Evolutionary conservation across 1,140 invertebrate genomes (phyloP).

Genomic region (Heliconius hewitsoni): DNA sequence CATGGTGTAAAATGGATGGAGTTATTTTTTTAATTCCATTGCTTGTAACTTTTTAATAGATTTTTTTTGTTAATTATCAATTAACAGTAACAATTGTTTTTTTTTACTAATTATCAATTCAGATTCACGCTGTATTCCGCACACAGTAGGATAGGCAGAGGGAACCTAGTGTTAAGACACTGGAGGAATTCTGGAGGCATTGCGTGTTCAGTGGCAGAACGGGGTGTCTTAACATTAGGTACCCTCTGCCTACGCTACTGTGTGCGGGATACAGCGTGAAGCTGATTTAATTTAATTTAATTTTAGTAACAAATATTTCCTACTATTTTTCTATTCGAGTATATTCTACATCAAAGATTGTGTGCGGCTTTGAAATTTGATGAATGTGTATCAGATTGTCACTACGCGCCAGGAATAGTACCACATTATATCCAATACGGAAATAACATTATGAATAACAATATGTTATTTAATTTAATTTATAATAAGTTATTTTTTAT

Average conservation of each 20-base stretch:
- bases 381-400: constrained; percentile 28
- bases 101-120: too few species aligned
- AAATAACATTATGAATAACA: constrained; percentile 4
- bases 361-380: constrained; percentile 33
- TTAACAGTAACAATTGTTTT: too few species aligned
- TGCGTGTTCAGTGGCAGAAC: too few species aligned
- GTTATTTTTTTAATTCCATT: neutral
- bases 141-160: too few species aligned
- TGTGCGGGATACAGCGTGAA: too few species aligned
- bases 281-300: too few species aligned
- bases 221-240: too few species aligned
- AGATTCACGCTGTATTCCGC: too few species aligned
- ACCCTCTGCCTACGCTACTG: too few species aligned
- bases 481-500: neutral
- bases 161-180: too few species aligned
- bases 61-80: neutral
- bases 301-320: constrained; percentile 2
- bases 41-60: neutral
- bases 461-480: constrained; percentile 2
- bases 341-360: constrained; percentile 27
- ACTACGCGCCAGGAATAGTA: constrained; percentile 23
- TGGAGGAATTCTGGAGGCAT: too few species aligned
- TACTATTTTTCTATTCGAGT: constrained; percentile 11
- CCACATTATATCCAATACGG: constrained; percentile 17
- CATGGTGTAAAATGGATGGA: neutral